Base-by-base conservation (phyloP, 2,797 vertebrate species). In the Ambastaia sidthimunki region DNA sequence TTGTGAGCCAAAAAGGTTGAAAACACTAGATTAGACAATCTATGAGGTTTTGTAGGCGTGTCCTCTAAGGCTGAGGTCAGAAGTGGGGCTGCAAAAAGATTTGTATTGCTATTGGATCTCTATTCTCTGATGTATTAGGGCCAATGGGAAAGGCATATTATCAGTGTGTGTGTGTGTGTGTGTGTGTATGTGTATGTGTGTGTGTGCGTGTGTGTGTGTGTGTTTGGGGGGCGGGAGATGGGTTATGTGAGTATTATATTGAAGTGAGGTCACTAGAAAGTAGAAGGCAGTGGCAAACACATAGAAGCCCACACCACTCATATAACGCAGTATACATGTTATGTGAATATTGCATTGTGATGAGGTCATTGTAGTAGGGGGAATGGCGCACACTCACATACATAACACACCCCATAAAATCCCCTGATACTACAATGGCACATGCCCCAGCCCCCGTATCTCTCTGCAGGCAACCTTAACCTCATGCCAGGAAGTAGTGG, bases 391-490 rank as follows among this genome's bases (percentile, higher is more conserved):
- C 75, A 69, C 62, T 37, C 48, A 76, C 15, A 55, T 0, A 41
- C 18, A 48, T 21, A 62, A 48, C 23, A 31, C 44, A 12, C 11
- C 15, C 47, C 70, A 13, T 44, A 15, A 66, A 57, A 25, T 65
- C 34, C 28, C 15, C 2, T 16, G 16, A 71, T 37, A 57, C 50
- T 57, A 41, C 72, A 44, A 5, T 19, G 48, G 72, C 57, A 28
- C 69, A 73, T 62, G 69, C 41, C 41, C 68, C 37, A 44, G 70
- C 63, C 63, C 74, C 75, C 71, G 68, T 66, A 59, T 65, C 71
- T 55, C 68, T 21, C 54, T 59, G 54, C 78, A 78, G 84, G 41
- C 60, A 71, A 44, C n/a, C 74, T 78, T 85, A 72, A 37, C 66
- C 78, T 57, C 52, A 78, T 34, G 37, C 63, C 77, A 47, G 57